Conservation (phyloP, 2,888 invertebrate species). For the Protodeltote pygarga region DNA sequence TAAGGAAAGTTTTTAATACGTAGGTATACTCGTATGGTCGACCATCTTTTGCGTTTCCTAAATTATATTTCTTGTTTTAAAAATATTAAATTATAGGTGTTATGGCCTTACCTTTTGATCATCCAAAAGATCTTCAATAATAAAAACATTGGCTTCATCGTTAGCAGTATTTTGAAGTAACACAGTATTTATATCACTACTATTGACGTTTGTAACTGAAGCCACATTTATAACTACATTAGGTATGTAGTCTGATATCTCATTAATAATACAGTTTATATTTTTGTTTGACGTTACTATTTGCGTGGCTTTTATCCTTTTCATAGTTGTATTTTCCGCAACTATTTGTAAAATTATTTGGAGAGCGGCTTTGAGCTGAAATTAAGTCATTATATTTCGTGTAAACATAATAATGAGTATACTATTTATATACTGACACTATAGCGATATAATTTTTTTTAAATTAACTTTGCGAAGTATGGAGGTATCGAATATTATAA, state of each 20-base stretch:
- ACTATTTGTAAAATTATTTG: constrained; percentile 62
- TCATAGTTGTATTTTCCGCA: constrained; percentile 51
- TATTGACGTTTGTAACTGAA: constrained; percentile 32
- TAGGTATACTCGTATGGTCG: no score
- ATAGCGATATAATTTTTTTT: no score
- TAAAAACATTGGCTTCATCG: constrained; percentile 51
- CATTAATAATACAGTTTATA: constrained; percentile 43
- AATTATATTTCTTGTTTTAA: no score
- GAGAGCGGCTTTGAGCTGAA: constrained; percentile 59
- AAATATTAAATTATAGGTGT: constrained; percentile 3
- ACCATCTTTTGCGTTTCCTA: no score
- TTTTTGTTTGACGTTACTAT: constrained; percentile 38
- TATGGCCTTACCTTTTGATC: constrained; percentile 54
- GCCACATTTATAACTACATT: constrained; percentile 32
- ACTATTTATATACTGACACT: no score
- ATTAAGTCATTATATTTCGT: no score
- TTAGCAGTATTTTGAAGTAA: constrained; percentile 14
- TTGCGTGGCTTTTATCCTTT: constrained; percentile 49
- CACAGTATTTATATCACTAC: constrained; percentile 21
- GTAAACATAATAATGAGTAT: no score
- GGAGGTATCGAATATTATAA: no score
- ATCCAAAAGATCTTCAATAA: constrained; percentile 55
- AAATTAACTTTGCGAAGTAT: no score
- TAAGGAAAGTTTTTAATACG: neutral
- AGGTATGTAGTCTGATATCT: constrained; percentile 37